Conservation (phyloP, 1,140 invertebrate species). For the Drosophila persimilis region DNA sequence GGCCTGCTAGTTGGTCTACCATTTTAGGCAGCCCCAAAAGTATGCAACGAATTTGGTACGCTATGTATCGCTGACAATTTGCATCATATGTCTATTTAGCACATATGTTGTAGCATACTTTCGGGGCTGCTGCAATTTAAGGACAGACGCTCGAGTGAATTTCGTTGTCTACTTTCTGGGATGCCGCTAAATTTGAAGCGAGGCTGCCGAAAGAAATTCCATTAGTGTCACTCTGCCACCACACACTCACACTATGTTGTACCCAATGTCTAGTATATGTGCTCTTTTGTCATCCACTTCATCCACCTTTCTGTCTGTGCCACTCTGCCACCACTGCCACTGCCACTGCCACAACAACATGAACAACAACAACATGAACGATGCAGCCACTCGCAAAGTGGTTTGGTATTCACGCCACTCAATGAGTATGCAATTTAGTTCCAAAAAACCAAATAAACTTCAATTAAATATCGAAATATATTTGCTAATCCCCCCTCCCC, state of each 20-base stretch:
- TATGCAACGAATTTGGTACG: no score
- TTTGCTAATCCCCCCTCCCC: slow-evolving; percentile 23
- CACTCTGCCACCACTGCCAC: slow-evolving; percentile 29
- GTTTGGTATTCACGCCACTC: slow-evolving; percentile 82
- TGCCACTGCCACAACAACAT: slow-evolving; percentile 44
- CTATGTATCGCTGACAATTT: no score
- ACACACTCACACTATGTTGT: slow-evolving; percentile 18
- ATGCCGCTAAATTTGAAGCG: no score
- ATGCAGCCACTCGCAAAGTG: slow-evolving; percentile 74
- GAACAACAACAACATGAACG: slow-evolving; percentile 39
- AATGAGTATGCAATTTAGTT: slow-evolving; percentile 81
- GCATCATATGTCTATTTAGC: no score
- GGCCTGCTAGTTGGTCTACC: no score
- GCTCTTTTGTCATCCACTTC: slow-evolving; percentile 41
- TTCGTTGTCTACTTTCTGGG: no score
- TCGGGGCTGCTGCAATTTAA: no score
- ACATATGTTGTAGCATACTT: slow-evolving; percentile 9
- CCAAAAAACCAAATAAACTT: slow-evolving; percentile 54
- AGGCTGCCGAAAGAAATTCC: no score
- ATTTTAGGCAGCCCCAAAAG: no score
- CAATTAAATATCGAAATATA: slow-evolving; percentile 49
- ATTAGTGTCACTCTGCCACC: no score
- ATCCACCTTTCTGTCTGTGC: slow-evolving; percentile 3
- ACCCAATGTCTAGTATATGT: slow-evolving; percentile 42
- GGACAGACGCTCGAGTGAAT: no score